Evolutionary conservation across 2,113 vertebrate species (phyloP).

Genomic region (Sander lucioperca): DNA sequence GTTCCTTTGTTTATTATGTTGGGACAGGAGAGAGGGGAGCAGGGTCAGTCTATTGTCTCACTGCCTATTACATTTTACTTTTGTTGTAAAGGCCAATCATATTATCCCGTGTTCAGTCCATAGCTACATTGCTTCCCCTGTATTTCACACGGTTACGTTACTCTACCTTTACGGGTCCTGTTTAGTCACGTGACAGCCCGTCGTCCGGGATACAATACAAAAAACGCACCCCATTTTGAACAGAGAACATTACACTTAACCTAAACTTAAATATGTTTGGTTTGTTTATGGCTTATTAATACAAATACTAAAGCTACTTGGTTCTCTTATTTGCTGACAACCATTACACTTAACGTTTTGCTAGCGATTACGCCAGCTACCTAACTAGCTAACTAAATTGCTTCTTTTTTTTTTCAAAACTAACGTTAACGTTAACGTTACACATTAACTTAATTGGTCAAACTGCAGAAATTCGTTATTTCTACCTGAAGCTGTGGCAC

Average conservation of each 20-base stretch:
- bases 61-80: conserved; percentile 7
- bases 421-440: neutral
- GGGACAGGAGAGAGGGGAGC: conserved; percentile 9
- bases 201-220: conserved; percentile 69
- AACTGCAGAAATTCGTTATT: neutral
- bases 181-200: conserved; percentile 71
- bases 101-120: neutral
- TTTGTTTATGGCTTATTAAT: neutral
- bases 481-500: too few relatives aligned
- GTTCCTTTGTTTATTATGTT: conserved; percentile 67
- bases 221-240: conserved; percentile 49
- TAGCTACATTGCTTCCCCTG: neutral
- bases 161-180: conserved; percentile 17
- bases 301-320: too few relatives aligned
- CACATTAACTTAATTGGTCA: neutral
- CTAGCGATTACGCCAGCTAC: neutral
- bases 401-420: neutral
- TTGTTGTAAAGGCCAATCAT: neutral
- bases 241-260: neutral
- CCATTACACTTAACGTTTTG: neutral
- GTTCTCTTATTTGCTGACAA: neutral
- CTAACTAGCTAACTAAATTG: too few relatives aligned
- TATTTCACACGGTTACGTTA: neutral
- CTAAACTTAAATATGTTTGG: neutral
- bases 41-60: conserved; percentile 36